Conservation (phyloP, 2,888 invertebrate species). For the Eretmocerus hayati region DNA sequence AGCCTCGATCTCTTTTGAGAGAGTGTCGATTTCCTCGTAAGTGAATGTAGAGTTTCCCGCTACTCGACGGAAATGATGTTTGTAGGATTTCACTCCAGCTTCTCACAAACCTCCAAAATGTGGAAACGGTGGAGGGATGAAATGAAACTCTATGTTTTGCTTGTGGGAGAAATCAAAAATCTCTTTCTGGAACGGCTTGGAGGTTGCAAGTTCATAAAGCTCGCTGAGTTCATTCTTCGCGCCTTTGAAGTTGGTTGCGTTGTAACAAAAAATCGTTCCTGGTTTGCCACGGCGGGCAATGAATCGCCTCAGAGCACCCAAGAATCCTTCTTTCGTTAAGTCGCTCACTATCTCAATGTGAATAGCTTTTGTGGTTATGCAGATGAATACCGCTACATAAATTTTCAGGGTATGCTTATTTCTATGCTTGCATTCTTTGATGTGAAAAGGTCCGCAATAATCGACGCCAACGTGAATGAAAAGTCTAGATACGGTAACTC, state of each 20-base stretch:
- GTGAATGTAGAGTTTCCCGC: background rate
- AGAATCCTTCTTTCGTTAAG: slow-evolving; percentile 14
- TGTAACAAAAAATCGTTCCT: slow-evolving; percentile 6
- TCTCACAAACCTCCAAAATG: slow-evolving; percentile 15
- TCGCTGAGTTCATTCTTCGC: background rate
- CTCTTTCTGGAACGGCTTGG: background rate
- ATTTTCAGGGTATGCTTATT: slow-evolving; percentile 9
- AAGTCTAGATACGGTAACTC: slow-evolving; percentile 4
- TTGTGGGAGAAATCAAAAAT: background rate
- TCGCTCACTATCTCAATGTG: slow-evolving; percentile 18
- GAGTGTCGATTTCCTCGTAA: slow-evolving; percentile 3
- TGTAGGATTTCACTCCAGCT: slow-evolving; percentile 12
- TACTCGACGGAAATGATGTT: slow-evolving; percentile 16
- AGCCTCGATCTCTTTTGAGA: slow-evolving; percentile 14
- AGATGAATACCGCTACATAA: slow-evolving; percentile 10
- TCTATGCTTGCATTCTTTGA: slow-evolving; percentile 13
- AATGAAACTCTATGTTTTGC: slow-evolving; percentile 5
- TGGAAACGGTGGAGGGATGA: slow-evolving; percentile 5
- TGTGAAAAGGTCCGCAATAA: slow-evolving; percentile 15
- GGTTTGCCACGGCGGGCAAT: slow-evolving; percentile 7
- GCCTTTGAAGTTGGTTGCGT: slow-evolving; percentile 3
- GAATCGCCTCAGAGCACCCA: slow-evolving; percentile 11
- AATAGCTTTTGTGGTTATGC: slow-evolving; percentile 16
- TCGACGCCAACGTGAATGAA: slow-evolving; percentile 15
- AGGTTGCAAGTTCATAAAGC: slow-evolving; percentile 4